phyloP scores from a whole-genome alignment of 64 coral and sea anemone species.

The Dendronephthya gigantea region DNA sequence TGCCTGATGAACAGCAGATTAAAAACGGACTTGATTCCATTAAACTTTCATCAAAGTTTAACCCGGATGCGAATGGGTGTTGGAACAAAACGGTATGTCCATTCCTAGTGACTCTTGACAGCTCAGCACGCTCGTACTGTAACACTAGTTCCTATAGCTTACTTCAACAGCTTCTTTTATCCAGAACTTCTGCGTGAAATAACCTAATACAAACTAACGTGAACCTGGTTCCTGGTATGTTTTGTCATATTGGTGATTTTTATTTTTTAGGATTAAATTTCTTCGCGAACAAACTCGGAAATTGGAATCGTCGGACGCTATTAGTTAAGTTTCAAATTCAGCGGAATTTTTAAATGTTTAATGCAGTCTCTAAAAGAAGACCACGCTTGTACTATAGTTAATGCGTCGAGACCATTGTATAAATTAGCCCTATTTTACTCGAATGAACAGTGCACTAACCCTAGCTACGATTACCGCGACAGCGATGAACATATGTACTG shows the following conservation, averaged over 20 bases:
- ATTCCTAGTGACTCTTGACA: too few relatives aligned
- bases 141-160: too few relatives aligned
- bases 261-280: neutral
- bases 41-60: neutral
- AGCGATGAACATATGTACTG: neutral
- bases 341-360: neutral
- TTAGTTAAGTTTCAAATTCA: neutral
- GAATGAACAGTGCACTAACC: neutral
- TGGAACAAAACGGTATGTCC: neutral
- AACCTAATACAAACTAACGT: too few relatives aligned
- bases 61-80: slow-evolving; percentile 3
- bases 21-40: neutral
- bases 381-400: neutral
- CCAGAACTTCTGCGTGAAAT: too few relatives aligned
- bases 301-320: neutral
- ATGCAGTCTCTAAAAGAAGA: neutral
- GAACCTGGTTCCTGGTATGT: neutral
- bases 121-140: too few relatives aligned
- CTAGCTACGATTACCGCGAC: neutral
- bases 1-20: neutral
- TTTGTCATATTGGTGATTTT: neutral
- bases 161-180: too few relatives aligned
- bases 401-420: neutral
- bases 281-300: neutral
- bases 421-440: neutral